These are phyloP conservation scores for Clitarchus hookeri DNA, from an alignment of 2,888 invertebrate species.

Conservation along the genomic window DNA sequence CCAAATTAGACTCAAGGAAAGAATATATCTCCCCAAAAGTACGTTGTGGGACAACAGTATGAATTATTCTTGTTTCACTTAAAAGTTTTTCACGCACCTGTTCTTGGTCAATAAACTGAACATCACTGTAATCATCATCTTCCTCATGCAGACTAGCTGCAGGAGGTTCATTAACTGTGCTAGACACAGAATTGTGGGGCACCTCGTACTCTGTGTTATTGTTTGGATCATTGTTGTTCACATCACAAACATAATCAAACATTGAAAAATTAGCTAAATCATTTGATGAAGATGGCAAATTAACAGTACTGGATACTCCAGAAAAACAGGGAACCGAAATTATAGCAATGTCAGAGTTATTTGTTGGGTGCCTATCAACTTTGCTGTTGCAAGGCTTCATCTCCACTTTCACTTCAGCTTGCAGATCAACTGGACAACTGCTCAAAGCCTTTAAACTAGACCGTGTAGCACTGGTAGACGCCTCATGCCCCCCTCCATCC, in stretches of 20 bases:
- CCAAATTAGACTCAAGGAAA: constrained; percentile 28
- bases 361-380: background rate
- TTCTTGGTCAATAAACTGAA: constrained; percentile 27
- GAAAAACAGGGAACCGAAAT: background rate
- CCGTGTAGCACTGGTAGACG: background rate
- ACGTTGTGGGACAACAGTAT: constrained; percentile 24
- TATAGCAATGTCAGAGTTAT: background rate
- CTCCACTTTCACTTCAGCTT: background rate
- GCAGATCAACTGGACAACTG: background rate
- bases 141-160: background rate
- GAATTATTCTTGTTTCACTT: constrained; percentile 24
- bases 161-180: background rate
- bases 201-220: constrained; percentile 30
- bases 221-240: constrained; percentile 32
- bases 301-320: background rate
- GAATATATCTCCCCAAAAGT: constrained; percentile 30
- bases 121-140: constrained; percentile 17
- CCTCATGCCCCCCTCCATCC: background rate
- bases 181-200: constrained; percentile 10
- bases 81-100: constrained; percentile 12
- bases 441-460: background rate
- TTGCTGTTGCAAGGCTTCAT: background rate
- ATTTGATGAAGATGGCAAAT: background rate
- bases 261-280: background rate
- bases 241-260: constrained; percentile 25